These are phyloP conservation scores for Festucalex cinctus DNA, from an alignment of 2,113 vertebrate species.

Conservation along the genomic window DNA sequence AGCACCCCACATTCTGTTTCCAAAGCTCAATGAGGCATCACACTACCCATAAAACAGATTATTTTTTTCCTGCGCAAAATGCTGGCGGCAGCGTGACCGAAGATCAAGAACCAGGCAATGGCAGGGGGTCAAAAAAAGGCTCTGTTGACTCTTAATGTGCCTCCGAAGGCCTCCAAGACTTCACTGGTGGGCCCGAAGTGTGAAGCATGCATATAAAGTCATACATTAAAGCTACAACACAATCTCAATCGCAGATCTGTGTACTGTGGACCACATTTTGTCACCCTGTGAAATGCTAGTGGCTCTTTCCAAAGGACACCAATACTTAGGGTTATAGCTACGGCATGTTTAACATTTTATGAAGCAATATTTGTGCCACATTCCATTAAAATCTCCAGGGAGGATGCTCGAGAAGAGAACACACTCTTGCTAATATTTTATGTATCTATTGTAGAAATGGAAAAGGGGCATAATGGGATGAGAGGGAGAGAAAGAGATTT, in stretches of 20 bases:
- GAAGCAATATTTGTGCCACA: not conserved
- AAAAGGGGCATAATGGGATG: not conserved
- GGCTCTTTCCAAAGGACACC: conserved; percentile 6
- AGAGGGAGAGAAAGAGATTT: not conserved
- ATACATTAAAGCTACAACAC: conserved; percentile 7
- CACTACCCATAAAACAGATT: not conserved
- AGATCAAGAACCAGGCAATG: conserved; percentile 26
- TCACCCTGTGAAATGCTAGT: conserved; percentile 1
- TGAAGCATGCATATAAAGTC: conserved; percentile 13
- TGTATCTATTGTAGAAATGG: not conserved
- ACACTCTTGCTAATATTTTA: not conserved
- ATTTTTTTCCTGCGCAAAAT: conserved; percentile 8
- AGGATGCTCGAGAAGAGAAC: not conserved
- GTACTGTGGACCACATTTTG: not conserved
- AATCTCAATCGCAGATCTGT: conserved; percentile 14
- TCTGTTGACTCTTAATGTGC: conserved; percentile 33
- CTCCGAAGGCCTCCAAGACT: conserved; percentile 23
- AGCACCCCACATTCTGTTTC: conserved; percentile 17
- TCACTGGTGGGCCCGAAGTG: conserved; percentile 1
- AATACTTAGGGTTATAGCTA: conserved; percentile 23
- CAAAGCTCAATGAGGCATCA: conserved; percentile 24
- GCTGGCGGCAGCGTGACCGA: conserved; percentile 10
- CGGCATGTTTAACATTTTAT: not conserved
- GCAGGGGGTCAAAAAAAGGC: conserved; percentile 35
- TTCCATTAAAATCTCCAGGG: not conserved